Conservation (phyloP, 2,888 invertebrate species). For the Drosophila lutescens region DNA sequence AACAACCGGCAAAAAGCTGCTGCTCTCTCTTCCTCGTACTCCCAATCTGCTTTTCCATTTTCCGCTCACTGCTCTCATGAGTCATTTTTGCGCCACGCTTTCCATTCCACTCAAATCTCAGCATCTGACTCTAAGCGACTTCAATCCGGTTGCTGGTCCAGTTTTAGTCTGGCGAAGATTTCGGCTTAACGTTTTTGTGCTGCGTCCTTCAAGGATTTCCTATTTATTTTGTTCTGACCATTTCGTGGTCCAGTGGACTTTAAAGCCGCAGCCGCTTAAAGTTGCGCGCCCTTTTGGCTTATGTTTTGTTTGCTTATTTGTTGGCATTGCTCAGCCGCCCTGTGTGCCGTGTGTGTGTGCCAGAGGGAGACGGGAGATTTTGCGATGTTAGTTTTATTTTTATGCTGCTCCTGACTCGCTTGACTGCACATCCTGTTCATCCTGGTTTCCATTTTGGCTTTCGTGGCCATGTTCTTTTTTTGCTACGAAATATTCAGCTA, state of each 20-base stretch:
- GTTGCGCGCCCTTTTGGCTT: slow-evolving; percentile 56
- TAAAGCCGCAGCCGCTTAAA: slow-evolving; percentile 59
- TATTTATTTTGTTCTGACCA: slow-evolving; percentile 26
- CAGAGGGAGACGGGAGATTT: slow-evolving; percentile 8
- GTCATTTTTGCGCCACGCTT: slow-evolving; percentile 46
- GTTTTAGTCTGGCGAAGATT: slow-evolving; percentile 15
- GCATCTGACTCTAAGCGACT: slow-evolving; percentile 4
- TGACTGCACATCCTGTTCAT: slow-evolving; percentile 39
- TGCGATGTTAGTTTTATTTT: slow-evolving; percentile 59
- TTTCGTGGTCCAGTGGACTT: slow-evolving; percentile 69
- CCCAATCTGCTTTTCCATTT: slow-evolving; percentile 2
- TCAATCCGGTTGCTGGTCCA: slow-evolving; percentile 15
- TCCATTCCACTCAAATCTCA: slow-evolving; percentile 22
- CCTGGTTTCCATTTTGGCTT: slow-evolving; percentile 41
- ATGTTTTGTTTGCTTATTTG: slow-evolving; percentile 28
- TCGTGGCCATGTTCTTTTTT: slow-evolving; percentile 53
- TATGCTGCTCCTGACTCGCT: slow-evolving; percentile 41
- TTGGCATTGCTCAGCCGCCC: slow-evolving; percentile 37
- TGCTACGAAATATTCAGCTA: slow-evolving; percentile 67
- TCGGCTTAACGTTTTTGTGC: slow-evolving; percentile 22
- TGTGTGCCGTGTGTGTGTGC: slow-evolving; percentile 10
- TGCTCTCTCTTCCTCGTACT: slow-evolving; percentile 18
- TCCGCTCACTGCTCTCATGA: slow-evolving; percentile 44
- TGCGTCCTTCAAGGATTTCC: slow-evolving; percentile 17
- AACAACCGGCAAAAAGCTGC: slow-evolving; percentile 62